Evolutionary conservation across 2,113 vertebrate genomes (phyloP), one percentile per base, ranked within the genome.

Genomic region (Mesoclemmys tuberculata): DNA sequence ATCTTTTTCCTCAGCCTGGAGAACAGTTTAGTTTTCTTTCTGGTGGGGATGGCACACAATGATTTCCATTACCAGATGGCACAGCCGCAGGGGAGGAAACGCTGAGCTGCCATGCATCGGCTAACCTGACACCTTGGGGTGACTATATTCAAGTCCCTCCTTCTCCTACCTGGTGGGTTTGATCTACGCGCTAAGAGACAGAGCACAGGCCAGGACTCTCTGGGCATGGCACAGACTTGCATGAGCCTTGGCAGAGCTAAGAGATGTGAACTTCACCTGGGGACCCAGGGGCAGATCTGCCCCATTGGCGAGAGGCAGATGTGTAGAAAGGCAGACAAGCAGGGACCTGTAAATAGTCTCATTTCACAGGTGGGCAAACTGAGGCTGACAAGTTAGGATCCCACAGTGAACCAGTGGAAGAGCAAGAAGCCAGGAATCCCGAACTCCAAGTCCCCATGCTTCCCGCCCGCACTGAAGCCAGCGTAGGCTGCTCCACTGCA

Each of bases 1-100:
- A 98, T 98, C 98, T 98, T 98, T 97, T 98, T 98, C 98, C 97
- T 98, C 97, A 98, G 98, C 93, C 98, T 97, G 90, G 98, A 98
- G 98, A 98, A 98, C 94, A 98, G 98, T 97, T 98, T 98, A 97
- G 96, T 97, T 98, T 98, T 98, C 98, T 98, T 98, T 98, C 98
- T 98, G 98, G 98, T 96, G 98, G 97, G 94, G 98, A 97, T 5
- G 89, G 97, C 92, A 97, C 13, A 87, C 52, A 93, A 97, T 97
- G 94, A 93, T 95, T 90, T 97, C 88, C 91, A 48, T 97, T 97
- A 97, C 94, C 94, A 88, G 89, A 92, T 56, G 90, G 87, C 85
- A 96, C 89, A 95, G 93, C 89, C 94, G 96, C 90, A 93, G 90
- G 61, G 55, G 88, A 96, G 92, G 89, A 95, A 96, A 95, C 91